Conservation (phyloP, 2,113 vertebrate genomes). For the Hydropotes inermis region DNA sequence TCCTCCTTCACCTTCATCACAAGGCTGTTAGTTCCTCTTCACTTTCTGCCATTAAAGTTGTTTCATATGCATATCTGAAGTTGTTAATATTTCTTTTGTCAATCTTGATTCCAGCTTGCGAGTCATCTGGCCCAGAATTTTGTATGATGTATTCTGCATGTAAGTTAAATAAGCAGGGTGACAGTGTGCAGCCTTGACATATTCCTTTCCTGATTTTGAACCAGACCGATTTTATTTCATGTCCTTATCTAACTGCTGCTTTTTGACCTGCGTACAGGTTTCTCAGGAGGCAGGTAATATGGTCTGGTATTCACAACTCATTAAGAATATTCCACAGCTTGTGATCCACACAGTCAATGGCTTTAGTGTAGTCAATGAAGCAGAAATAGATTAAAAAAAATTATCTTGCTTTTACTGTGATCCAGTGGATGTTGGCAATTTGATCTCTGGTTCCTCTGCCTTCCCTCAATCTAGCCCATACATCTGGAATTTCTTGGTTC, state of each 20-base stretch:
- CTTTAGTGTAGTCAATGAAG: not conserved
- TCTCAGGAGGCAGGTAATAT: not conserved
- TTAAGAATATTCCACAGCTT: not conserved
- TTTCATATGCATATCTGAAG: not conserved
- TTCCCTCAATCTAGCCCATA: not conserved
- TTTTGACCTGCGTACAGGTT: not conserved
- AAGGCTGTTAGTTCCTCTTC: not conserved
- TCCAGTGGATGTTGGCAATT: not conserved
- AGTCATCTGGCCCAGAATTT: not conserved
- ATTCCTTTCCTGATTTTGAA: not conserved
- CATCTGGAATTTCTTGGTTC: not conserved
- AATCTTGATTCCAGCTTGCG: not conserved
- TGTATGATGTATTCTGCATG: not conserved
- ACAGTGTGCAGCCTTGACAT: not conserved
- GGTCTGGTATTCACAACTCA: not conserved
- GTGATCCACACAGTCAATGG: not conserved
- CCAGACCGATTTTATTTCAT: not conserved
- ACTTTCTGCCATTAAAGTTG: not conserved
- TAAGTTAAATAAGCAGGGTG: not conserved
- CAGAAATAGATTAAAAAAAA: not conserved
- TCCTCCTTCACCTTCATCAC: not conserved
- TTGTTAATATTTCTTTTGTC: not conserved
- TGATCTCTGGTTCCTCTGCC: not conserved
- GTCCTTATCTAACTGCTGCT: not conserved
- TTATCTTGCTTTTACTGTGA: not conserved